Conservation (phyloP, 2,888 invertebrate genomes). For the Parascotia fuliginaria region DNA sequence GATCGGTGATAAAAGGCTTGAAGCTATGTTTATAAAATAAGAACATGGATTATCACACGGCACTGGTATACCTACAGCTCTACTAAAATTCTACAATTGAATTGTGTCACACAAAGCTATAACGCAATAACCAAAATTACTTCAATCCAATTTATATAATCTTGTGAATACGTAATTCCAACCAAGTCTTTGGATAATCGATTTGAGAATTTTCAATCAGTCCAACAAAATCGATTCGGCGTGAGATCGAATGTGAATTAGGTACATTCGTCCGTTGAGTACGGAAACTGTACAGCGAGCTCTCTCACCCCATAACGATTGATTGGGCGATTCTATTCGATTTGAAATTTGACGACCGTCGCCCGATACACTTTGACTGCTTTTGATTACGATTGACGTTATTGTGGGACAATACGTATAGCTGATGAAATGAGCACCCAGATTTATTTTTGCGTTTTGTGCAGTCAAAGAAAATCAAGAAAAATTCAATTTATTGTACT, state of each 20-base stretch:
- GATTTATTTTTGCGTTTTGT: background rate
- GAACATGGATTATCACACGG: no score
- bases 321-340: conserved; percentile 50
- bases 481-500: no score
- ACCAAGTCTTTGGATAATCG: conserved; percentile 36
- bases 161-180: conserved; percentile 19
- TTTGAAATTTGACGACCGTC: conserved; percentile 46
- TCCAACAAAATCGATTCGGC: conserved; percentile 33
- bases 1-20: no score
- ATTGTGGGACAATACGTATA: conserved; percentile 11
- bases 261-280: conserved; percentile 29
- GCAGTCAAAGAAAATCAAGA: background rate
- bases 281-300: conserved; percentile 29
- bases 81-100: background rate
- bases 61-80: no score
- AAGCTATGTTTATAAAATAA: no score
- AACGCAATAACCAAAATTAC: conserved; percentile 24
- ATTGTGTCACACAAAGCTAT: background rate
- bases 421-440: background rate
- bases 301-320: conserved; percentile 41
- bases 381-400: conserved; percentile 38
- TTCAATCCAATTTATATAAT: conserved; percentile 17
- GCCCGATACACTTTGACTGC: conserved; percentile 35
- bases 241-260: conserved; percentile 43
- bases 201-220: conserved; percentile 45